Evolutionary conservation across 1,140 invertebrate genomes (phyloP), one percentile per base, ranked within the genome.

Genomic region (Musca vetustissima): DNA sequence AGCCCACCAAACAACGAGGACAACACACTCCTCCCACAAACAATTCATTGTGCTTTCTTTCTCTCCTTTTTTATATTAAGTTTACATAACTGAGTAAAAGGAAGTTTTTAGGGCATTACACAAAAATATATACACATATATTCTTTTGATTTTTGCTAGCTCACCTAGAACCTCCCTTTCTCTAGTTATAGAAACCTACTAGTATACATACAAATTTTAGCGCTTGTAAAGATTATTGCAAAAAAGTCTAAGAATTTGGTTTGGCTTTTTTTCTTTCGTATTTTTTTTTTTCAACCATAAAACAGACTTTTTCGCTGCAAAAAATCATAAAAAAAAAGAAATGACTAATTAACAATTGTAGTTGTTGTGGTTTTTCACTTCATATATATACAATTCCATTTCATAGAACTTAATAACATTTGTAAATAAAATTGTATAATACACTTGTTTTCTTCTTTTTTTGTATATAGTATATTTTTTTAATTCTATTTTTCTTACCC

Each of bases 161-260:
- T 6, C 36, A 2, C 24, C n/a, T 61, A 9, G 19, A 61, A 43
- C 36, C 36, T 43, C 36, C 36, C 32, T 61, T 32, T 61, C 57
- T 36, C 19, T 36, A 43, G 32, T 61, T 61, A 61, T 61, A 61
- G 36, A 61, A 61, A 61, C 36, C 36, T 24, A 66, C 67, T 64
- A 69, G 59, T 69, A 59, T 69, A 64, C 57, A 69, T 49, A 64
- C 28, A 50, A 64, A 64, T 69, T 49, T 52, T 50, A 69, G 15
- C 49, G 43, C 57, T 52, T 69, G 50, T 69, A 69, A 64, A 69
- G 61, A 64, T 32, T 64, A 69, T 69, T 69, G 67, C 67, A 69
- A 69, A 69, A 50, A 64, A 69, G 28, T 43, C 67, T 69, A 69
- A 36, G 59, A 36, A 64, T 49, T 61, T 61, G 28, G 57, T 36